Evolutionary conservation across 2,113 vertebrate genomes (phyloP), one percentile per base, ranked within the genome.

Genomic region (Nerophis ophidion): DNA sequence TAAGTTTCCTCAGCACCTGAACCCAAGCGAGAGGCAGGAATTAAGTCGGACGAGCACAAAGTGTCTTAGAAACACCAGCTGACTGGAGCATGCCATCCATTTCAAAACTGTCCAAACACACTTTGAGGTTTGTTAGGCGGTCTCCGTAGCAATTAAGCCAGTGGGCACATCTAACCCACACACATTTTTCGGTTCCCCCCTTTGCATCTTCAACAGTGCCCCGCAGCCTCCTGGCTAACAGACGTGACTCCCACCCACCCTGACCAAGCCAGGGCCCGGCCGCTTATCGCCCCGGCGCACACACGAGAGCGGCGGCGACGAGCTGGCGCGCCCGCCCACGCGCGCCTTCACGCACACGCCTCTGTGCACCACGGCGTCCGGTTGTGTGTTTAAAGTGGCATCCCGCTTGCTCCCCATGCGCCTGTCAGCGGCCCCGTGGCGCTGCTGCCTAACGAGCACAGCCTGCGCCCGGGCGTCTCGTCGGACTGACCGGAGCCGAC

Each of bases 401-500:
- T 17, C 73, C 71, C 70, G 69, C 70, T 77, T 9, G 76, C 63
- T 80, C 69, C 68, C 53, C 49, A 3, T 60, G 74, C 50, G 60
- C 50, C 75, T 72, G 76, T 68, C 76, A 63, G 80, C 56, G 19
- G 63, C 57, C 64, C 62, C 63, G 6, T 34, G 26, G 26, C 26
- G 26, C 26, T 26, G 26, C 26, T 26, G 26, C 26, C 26, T 85
- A 82, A 85, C 81, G 81, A 82, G 66, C 65, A 67, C 44, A 66
- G 49, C 46, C 65, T 70, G 48, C 63, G 65, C 70, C 66, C 63
- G 48, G 56, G 26, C 52, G 1, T n/a, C 49, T 68, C 61, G 70
- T 42, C 50, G 58, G 10, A 12, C 75, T 83, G 80, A 84, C 78
- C 81, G 75, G 66, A 72, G 70, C 62, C 66, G 74, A 82, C 81